These are phyloP conservation scores for Temnopleurus reevesii DNA, from an alignment of 53 echinoderm and acorn worm species.

Conservation along the genomic window DNA sequence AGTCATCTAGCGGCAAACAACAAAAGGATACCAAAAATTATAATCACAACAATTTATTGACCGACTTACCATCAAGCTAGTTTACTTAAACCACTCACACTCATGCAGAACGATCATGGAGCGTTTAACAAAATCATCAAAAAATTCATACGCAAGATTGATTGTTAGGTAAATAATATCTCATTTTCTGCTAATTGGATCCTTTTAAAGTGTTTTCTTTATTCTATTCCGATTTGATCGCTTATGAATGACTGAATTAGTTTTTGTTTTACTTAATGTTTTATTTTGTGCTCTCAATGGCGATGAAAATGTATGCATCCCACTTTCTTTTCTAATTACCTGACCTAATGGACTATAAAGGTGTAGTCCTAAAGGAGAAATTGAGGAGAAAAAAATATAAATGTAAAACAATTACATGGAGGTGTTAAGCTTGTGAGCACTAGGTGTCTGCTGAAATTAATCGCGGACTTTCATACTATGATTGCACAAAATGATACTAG, in stretches of 20 bases:
- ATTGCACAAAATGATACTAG: no score
- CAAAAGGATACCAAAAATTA: slow-evolving; percentile 9
- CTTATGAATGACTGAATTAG: neutral
- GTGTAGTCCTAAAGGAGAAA: neutral
- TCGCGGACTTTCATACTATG: no score
- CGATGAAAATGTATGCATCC: neutral
- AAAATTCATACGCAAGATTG: neutral
- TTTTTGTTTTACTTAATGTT: no score
- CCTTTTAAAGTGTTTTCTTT: no score
- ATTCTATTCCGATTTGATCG: neutral
- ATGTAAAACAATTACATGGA: no score
- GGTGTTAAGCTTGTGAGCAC: no score
- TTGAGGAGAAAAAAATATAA: no score
- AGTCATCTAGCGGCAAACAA: slow-evolving; percentile 33
- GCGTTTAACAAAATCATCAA: neutral
- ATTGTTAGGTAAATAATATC: slow-evolving; percentile 24
- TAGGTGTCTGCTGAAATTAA: no score
- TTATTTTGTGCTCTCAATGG: no score
- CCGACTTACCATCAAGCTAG: slow-evolving; percentile 21
- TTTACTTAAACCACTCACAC: slow-evolving; percentile 7
- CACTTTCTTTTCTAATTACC: slow-evolving; percentile 6
- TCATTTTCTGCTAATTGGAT: neutral
- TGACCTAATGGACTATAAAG: neutral
- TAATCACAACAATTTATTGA: slow-evolving; percentile 36
- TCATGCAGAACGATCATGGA: neutral